A percentile compares a stretch with the other conserved stretches of the same genome.
Conservation (phyloP, 2,888 invertebrate genomes). For the Drosophila melanosoma region DNA sequence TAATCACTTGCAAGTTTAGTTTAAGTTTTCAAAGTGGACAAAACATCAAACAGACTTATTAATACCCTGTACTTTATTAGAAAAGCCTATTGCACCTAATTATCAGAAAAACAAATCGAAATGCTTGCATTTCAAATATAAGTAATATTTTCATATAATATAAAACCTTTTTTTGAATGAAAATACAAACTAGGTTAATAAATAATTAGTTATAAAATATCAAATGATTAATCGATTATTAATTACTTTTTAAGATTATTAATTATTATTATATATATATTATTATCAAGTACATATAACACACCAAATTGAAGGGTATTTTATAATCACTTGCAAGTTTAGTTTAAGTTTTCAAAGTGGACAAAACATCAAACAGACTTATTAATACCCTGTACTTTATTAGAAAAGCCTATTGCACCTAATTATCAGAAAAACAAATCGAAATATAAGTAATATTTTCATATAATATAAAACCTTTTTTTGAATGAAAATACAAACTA, state of each 20-base stretch:
- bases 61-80: constrained; percentile 2
- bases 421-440: neutral
- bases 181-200: neutral
- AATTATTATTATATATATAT: no score
- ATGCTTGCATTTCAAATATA: no score
- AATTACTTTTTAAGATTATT: no score
- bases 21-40: no score
- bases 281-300: no score
- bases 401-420: neutral
- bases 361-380: no score
- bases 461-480: neutral
- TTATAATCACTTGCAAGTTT: no score
- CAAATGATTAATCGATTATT: neutral
- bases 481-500: neutral
- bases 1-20: no score
- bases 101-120: neutral
- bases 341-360: no score
- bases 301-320: no score
- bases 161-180: neutral
- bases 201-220: neutral
- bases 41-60: no score
- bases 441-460: neutral
- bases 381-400: constrained; percentile 10
- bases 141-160: neutral
- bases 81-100: neutral